Conservation (phyloP, 2,797 vertebrate genomes). For the Eurystomus glaucurus region DNA sequence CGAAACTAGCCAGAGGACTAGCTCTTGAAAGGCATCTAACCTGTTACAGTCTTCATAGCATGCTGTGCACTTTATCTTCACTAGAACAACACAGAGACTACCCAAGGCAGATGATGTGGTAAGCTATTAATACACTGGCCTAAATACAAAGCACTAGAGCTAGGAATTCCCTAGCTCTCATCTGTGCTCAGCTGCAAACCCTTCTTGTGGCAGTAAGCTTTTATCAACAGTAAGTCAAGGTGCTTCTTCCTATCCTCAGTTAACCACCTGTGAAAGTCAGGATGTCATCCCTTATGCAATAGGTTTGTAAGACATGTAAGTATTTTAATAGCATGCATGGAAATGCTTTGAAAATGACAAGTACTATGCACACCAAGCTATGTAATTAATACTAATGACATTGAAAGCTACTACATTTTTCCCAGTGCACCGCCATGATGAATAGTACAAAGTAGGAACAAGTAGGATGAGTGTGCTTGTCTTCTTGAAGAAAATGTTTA, state of each 20-base stretch:
- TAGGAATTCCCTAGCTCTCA: constrained; percentile 50
- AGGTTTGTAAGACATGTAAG: accelerated
- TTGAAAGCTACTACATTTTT: background rate
- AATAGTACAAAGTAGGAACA: background rate
- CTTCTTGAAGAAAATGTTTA: background rate
- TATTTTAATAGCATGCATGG: background rate
- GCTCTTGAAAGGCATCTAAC: background rate
- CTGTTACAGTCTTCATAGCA: background rate
- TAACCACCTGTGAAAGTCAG: background rate
- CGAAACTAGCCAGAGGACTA: background rate
- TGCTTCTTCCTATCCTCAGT: background rate
- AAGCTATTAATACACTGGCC: constrained; percentile 60
- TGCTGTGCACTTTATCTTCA: background rate
- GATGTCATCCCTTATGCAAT: background rate
- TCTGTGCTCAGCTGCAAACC: constrained; percentile 13
- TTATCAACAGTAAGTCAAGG: background rate
- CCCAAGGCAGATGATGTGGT: background rate
- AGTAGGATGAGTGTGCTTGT: background rate
- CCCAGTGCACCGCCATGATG: background rate
- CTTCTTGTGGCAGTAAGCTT: background rate
- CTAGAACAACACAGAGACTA: background rate
- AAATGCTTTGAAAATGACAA: constrained; percentile 15
- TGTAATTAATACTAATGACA: constrained; percentile 7
- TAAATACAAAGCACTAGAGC: constrained; percentile 42
- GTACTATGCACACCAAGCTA: background rate